Conservation (phyloP, 2,113 vertebrate species). For the Donacobius atricapilla region DNA sequence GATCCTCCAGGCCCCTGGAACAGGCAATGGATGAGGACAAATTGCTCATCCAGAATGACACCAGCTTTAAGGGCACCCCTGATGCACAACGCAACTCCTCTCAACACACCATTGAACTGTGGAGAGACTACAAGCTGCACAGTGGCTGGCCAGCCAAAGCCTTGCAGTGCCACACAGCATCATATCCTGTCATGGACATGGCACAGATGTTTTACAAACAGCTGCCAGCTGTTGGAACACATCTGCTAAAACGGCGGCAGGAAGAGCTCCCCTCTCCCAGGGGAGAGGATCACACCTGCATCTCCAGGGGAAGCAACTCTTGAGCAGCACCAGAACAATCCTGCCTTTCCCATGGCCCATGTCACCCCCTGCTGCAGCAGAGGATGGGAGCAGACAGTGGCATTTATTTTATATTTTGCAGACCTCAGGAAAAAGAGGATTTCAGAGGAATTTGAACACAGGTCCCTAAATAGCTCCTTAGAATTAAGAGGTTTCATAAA, state of each 20-base stretch:
- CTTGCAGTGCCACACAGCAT: neutral
- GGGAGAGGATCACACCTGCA: accelerated
- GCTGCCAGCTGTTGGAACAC: neutral
- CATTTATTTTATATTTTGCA: neutral
- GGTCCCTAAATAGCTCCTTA: constrained; percentile 56
- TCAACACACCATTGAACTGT: neutral
- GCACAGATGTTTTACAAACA: neutral
- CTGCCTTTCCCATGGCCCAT: neutral
- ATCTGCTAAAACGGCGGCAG: neutral
- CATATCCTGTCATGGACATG: accelerated
- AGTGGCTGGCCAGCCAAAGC: neutral
- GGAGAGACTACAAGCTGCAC: neutral
- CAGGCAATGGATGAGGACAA: neutral
- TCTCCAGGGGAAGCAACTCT: neutral
- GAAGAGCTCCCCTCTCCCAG: neutral
- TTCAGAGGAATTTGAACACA: constrained; percentile 36
- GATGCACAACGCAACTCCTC: neutral
- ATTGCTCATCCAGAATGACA: neutral
- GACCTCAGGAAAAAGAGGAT: constrained; percentile 37
- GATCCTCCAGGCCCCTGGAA: neutral
- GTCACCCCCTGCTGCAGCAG: neutral
- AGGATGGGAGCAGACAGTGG: neutral
- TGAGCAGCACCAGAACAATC: neutral
- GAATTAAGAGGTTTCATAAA: constrained; percentile 12
- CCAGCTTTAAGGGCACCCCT: neutral